Conservation (phyloP, 2,888 invertebrate species). For the Dynastes grantii region DNA sequence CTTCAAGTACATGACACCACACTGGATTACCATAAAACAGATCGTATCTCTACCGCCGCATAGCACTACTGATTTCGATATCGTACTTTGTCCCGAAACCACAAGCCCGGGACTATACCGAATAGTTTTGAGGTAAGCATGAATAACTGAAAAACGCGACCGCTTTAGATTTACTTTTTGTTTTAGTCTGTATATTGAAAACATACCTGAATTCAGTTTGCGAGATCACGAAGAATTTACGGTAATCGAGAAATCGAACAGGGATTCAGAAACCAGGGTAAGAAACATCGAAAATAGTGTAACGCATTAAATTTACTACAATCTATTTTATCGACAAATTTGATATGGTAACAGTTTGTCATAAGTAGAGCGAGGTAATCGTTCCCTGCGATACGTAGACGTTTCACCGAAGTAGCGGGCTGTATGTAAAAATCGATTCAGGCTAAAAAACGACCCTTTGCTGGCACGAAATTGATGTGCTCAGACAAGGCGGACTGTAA, state of each 20-base stretch:
- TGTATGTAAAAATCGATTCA: too few relatives aligned
- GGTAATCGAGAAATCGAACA: constrained; percentile 53
- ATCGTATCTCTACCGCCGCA: constrained; percentile 62
- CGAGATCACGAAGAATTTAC: constrained; percentile 56
- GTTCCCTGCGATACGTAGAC: too few relatives aligned
- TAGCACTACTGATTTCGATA: constrained; percentile 62
- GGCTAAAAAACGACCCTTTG: too few relatives aligned
- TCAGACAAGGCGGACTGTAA: too few relatives aligned
- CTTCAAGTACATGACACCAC: constrained; percentile 57
- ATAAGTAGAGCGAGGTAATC: too few relatives aligned
- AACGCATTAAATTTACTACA: too few relatives aligned
- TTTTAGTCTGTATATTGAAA: constrained; percentile 66
- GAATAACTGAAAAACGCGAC: background rate
- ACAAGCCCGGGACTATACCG: constrained; percentile 61
- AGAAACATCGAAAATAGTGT: background rate
- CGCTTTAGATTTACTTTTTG: background rate
- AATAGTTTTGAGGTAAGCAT: constrained; percentile 63
- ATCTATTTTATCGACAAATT: background rate
- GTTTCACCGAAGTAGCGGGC: too few relatives aligned
- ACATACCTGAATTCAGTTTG: constrained; percentile 66
- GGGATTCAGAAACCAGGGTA: constrained; percentile 34
- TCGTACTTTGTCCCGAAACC: constrained; percentile 60
- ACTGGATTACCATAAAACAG: constrained; percentile 62
- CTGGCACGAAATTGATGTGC: too few relatives aligned
- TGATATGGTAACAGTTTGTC: too few relatives aligned